phyloP scores from a whole-genome alignment of 2,888 invertebrate genomes.

The Prenolepis imparis region DNA sequence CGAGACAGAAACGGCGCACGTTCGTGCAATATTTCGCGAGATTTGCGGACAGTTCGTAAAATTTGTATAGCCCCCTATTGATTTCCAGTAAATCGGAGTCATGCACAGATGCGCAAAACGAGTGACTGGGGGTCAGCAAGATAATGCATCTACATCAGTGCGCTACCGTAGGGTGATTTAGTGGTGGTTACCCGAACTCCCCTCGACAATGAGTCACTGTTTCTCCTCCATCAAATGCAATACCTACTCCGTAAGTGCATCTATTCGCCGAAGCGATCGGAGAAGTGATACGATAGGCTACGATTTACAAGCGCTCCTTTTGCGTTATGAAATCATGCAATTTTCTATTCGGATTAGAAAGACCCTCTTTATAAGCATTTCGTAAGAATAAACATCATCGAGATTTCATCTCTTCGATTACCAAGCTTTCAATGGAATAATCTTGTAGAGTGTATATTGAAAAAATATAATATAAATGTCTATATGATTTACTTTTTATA shows the following conservation, averaged over 20 bases:
- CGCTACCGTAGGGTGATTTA: slow-evolving; percentile 64
- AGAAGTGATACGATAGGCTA: slow-evolving; percentile 21
- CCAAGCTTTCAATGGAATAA: background rate
- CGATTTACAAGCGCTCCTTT: slow-evolving; percentile 40
- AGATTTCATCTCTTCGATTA: background rate
- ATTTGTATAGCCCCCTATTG: slow-evolving; percentile 61
- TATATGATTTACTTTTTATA: background rate
- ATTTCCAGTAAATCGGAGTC: slow-evolving; percentile 61
- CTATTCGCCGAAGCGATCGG: slow-evolving; percentile 37
- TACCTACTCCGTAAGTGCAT: slow-evolving; percentile 48
- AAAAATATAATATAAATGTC: background rate
- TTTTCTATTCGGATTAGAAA: slow-evolving; percentile 6
- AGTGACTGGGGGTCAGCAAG: slow-evolving; percentile 62
- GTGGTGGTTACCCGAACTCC: slow-evolving; percentile 57
- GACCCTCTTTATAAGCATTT: background rate
- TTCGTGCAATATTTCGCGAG: slow-evolving; percentile 39
- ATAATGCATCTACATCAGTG: slow-evolving; percentile 63
- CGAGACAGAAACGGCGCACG: slow-evolving; percentile 12
- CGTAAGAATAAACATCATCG: background rate
- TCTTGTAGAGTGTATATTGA: background rate
- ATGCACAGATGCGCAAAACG: slow-evolving; percentile 73
- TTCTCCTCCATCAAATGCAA: slow-evolving; percentile 59
- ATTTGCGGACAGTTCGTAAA: slow-evolving; percentile 26
- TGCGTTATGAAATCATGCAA: background rate
- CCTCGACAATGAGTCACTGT: slow-evolving; percentile 71